Base-by-base conservation (phyloP, 2,113 vertebrate species). In the Melanerpes formicivorus region DNA sequence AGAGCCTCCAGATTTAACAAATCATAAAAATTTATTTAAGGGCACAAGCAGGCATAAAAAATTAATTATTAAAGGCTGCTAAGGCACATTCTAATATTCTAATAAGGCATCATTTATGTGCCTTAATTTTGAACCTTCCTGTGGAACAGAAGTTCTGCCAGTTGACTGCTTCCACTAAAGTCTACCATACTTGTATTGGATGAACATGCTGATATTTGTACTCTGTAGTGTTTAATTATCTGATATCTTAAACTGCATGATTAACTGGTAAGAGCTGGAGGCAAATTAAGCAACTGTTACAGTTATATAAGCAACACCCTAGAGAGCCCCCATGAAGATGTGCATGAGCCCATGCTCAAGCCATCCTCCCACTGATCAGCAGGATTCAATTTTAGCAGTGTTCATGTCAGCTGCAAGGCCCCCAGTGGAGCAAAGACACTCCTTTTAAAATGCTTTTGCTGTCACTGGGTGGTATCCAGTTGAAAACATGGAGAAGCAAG, bases 381-480 rank as follows among this genome's bases (percentile, higher is more conserved):
- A 87, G 67, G 62, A 92, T 83, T 66, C 66, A 93, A 62, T 91
- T 93, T 95, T 88, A 93, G 77, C 77, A 84, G 70, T 0, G 11
- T 69, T 71, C 90, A 70, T 78, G 78, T 88, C 85, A 93, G 73
- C 83, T 91, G 82, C 46, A 54, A 77, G 82, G 72, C 32, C 65
- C 87, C 83, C 89, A 26, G 5, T 4, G 3, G 72, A 87, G 81
- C 42, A 80, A 69, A 80, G 32, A 37, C 4, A 10, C 54, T 89
- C 34, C 69, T 85, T 77, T 88, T 58, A 69, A 85, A 91, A 74
- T 44, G 69, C 26, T 26, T 93, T 84, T 88, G 66, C 91, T 93
- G 76, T 93, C 91, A 90, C 93, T 72, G 77, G 91, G 87, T 96
- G 93, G 90, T 75, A 91, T 59, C 55, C 70, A 81, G 73, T 83